phyloP scores from a whole-genome alignment of 2,888 invertebrate species.

The Perizoma flavofasciatum region DNA sequence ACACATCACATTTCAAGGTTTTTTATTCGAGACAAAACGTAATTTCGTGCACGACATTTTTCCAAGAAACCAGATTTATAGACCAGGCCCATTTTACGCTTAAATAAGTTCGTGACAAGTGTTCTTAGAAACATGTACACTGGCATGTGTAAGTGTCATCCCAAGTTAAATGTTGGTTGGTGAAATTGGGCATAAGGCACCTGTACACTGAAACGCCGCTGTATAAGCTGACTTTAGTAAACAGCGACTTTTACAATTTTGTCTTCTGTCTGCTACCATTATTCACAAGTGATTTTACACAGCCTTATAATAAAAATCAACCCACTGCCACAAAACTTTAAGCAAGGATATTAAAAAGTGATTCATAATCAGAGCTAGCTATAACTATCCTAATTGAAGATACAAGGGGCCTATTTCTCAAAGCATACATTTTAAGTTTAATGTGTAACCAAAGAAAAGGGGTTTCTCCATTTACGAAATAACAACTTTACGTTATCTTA shows the following conservation, averaged over 20 bases:
- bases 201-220: constrained; percentile 6
- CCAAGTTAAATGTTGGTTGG: constrained; percentile 8
- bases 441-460: not conserved
- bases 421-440: constrained; percentile 16
- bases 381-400: constrained; percentile 57
- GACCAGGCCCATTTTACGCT: too few relatives aligned
- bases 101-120: not conserved
- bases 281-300: constrained; percentile 73
- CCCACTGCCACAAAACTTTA: constrained; percentile 70
- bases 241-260: constrained; percentile 49
- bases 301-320: constrained; percentile 72
- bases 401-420: constrained; percentile 28
- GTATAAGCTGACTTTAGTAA: constrained; percentile 5
- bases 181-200: constrained; percentile 11
- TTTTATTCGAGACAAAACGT: too few relatives aligned
- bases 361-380: constrained; percentile 57
- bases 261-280: constrained; percentile 55
- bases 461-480: not conserved
- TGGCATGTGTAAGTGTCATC: not conserved
- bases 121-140: not conserved
- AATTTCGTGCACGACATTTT: too few relatives aligned
- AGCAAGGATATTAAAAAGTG: constrained; percentile 53
- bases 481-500: not conserved
- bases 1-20: too few relatives aligned
- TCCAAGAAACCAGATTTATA: too few relatives aligned